phyloP scores from a whole-genome alignment of 2,797 vertebrate genomes.

The Sternarchorhynchus goeldii region DNA sequence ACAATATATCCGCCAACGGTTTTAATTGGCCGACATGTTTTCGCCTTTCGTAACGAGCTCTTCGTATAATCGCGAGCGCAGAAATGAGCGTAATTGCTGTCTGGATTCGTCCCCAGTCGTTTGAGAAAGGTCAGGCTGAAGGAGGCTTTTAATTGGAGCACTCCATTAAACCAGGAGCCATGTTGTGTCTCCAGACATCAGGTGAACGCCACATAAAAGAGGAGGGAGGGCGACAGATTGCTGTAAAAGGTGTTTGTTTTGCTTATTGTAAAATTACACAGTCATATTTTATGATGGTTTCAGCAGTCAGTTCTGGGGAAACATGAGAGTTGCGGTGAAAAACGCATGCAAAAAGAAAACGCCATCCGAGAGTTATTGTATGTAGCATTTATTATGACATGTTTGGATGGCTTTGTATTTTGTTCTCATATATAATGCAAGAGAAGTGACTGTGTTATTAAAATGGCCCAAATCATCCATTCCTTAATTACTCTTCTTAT shows the following conservation, averaged over 20 bases:
- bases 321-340: neutral
- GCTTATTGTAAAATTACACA: slow-evolving; percentile 50
- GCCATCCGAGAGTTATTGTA: neutral
- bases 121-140: slow-evolving; percentile 57
- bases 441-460: slow-evolving; percentile 23
- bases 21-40: slow-evolving; percentile 48
- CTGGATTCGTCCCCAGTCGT: slow-evolving; percentile 53
- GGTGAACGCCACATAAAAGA: slow-evolving; percentile 42
- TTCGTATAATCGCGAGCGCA: slow-evolving; percentile 37
- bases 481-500: neutral
- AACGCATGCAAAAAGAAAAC: neutral
- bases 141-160: slow-evolving; percentile 57
- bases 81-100: slow-evolving; percentile 47
- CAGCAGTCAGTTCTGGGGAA: slow-evolving; percentile 21
- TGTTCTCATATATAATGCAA: slow-evolving; percentile 15
- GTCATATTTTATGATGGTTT: slow-evolving; percentile 44
- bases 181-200: slow-evolving; percentile 47
- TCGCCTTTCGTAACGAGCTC: slow-evolving; percentile 35
- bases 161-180: slow-evolving; percentile 46
- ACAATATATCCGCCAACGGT: slow-evolving; percentile 11
- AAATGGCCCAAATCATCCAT: slow-evolving; percentile 11
- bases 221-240: slow-evolving; percentile 38
- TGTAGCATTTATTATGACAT: slow-evolving; percentile 9
- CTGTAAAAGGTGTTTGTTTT: slow-evolving; percentile 56
- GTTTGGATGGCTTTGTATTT: slow-evolving; percentile 29